phyloP scores from a whole-genome alignment of 2,113 vertebrate genomes.

The Semnornis frantzii region DNA sequence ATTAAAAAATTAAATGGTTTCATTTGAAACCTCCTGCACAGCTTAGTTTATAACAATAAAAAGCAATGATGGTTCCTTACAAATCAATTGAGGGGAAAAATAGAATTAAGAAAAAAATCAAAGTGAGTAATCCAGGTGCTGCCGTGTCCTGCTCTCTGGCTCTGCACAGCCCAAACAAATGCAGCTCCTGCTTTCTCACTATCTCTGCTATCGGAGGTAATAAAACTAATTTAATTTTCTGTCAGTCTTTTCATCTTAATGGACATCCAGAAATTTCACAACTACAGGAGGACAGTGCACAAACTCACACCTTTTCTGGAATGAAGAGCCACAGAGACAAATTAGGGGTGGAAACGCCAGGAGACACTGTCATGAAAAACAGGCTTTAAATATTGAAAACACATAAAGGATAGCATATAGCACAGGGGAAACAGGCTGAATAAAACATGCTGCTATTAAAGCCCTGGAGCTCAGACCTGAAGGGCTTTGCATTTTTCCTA shows the following conservation, averaged over 20 bases:
- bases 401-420: background rate
- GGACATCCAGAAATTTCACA: background rate
- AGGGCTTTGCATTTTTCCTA: background rate
- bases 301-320: background rate
- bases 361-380: background rate
- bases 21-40: conserved; percentile 22
- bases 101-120: background rate
- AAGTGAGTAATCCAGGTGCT: background rate
- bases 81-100: background rate
- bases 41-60: background rate
- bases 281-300: background rate
- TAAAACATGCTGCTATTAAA: conserved; percentile 23
- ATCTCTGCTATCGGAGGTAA: background rate
- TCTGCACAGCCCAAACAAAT: background rate
- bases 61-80: background rate
- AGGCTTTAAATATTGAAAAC: conserved; percentile 44
- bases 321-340: background rate
- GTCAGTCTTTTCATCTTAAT: conserved; percentile 3
- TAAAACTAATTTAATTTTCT: background rate
- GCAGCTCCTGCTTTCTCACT: background rate
- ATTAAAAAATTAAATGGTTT: conserved; percentile 22
- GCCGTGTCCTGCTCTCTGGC: background rate
- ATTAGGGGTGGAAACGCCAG: background rate
- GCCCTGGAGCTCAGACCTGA: background rate
- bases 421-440: conserved; percentile 15